Evolutionary conservation across 2,888 invertebrate species (phyloP), one percentile per base, ranked within the genome.

Genomic region (Pseudococcus jackbeardsleyi): DNA sequence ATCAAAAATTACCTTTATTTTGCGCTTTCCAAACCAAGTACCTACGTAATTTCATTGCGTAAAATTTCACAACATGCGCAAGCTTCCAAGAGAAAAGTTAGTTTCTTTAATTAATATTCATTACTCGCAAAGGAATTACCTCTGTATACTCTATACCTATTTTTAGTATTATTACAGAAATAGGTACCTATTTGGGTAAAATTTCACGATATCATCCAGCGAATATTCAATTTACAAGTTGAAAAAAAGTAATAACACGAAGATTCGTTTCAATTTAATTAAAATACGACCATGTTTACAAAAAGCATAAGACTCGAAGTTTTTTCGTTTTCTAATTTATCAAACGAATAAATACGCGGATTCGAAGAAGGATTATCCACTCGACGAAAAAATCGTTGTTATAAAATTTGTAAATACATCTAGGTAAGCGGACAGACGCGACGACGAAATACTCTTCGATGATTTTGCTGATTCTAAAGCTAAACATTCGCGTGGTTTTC

Each of bases 81-180:
- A 59, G 46, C 0, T 15, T 50, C 5, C 0, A 59, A 19, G 59
- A 19, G 59, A 59, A 59, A 59, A 59, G n/a, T 59, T 59, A 19
- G 59, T 59, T 59, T 59, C 59, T 59, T 59, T 59, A 59, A 59
- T 59, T 59, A 59, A 59, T 59, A 59, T 59, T 59, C 19, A 59
- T 59, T 59, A 59, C 59, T 59, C 59, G 59, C 59, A 9, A 59
- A 59, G 59, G 59, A 59, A 59, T 59, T 2, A 33, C 26, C 26
- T 33, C 1, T 33, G 26, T 33, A 3, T 59, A 54, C 5, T 5
- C 54, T 54, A 54, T 54, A 54, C 54, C 9, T 46, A 46, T 8
- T 5, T 11, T 3, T 5, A 50, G 50, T 50, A 17, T 12, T 50
- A 50, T 50, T 50, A 17, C 2, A 3, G 26, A 33, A 33, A 59